These are phyloP conservation scores for Drosophila histrio DNA, from an alignment of 2,888 invertebrate genomes.

Conservation along the genomic window DNA sequence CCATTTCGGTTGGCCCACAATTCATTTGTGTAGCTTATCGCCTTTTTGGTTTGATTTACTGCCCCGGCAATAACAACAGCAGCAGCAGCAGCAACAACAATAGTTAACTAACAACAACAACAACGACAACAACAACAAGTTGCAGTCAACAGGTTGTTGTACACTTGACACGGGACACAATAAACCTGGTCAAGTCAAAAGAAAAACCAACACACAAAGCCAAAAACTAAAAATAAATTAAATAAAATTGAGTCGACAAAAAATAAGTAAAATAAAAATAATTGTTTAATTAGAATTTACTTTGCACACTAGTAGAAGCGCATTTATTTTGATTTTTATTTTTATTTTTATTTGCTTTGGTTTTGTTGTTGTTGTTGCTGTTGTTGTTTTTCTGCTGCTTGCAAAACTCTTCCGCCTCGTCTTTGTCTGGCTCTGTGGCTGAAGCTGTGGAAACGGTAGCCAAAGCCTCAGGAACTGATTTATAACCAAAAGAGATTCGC, in stretches of 20 bases:
- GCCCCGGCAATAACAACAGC: slow-evolving; percentile 43
- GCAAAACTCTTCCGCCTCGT: slow-evolving; percentile 24
- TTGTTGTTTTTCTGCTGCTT: slow-evolving; percentile 3
- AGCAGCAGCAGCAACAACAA: slow-evolving; percentile 23
- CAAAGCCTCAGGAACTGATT: slow-evolving; percentile 67
- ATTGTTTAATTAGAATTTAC: slow-evolving; percentile 60
- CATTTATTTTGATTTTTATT: slow-evolving; percentile 4
- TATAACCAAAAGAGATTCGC: slow-evolving; percentile 69
- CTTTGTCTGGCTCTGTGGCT: neutral
- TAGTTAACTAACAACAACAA: slow-evolving; percentile 3
- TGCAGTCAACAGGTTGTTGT: slow-evolving; percentile 69
- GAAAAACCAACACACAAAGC: neutral
- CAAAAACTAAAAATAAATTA: neutral
- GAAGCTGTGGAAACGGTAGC: slow-evolving; percentile 61
- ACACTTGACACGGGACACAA: slow-evolving; percentile 48
- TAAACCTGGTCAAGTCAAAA: slow-evolving; percentile 13
- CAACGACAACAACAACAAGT: slow-evolving; percentile 24
- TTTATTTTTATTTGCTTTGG: slow-evolving; percentile 6
- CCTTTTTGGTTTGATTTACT: slow-evolving; percentile 77
- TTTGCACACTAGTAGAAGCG: slow-evolving; percentile 32
- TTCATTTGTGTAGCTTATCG: slow-evolving; percentile 74
- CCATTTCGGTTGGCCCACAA: slow-evolving; percentile 64
- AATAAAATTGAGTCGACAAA: neutral
- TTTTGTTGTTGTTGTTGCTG: neutral
- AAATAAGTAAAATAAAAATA: slow-evolving; percentile 1